phyloP scores from a whole-genome alignment of 1,140 invertebrate genomes.

The Formica selysi region DNA sequence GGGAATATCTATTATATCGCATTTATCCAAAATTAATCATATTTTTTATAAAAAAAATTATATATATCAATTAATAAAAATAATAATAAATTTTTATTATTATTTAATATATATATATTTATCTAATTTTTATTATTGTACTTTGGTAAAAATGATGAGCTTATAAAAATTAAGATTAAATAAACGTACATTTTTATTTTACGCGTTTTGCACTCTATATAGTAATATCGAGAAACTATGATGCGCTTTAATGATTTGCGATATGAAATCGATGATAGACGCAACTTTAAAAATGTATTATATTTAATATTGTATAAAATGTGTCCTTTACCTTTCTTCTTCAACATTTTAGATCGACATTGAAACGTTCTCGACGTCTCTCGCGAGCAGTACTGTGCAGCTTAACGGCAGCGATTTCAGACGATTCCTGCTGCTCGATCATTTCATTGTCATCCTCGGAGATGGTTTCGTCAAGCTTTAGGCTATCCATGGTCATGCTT shows the following conservation, averaged over 20 bases:
- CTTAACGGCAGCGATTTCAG: not conserved
- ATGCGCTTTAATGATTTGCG: too few species aligned
- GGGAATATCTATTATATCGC: not conserved
- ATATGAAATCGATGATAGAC: not conserved
- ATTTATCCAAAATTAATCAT: not conserved
- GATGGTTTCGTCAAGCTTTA: not conserved
- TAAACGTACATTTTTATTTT: not conserved
- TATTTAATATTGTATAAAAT: not conserved
- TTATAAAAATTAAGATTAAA: too few species aligned
- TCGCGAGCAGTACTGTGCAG: not conserved
- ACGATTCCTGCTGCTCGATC: not conserved
- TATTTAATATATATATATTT: too few species aligned
- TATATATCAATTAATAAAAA: too few species aligned
- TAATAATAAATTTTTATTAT: too few species aligned
- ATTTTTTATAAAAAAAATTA: not conserved
- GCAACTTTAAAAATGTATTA: not conserved
- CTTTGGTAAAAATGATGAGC: too few species aligned
- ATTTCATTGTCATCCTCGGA: not conserved
- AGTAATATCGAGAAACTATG: not conserved
- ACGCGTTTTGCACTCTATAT: not conserved
- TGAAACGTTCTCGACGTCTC: slow-evolving; percentile 1
- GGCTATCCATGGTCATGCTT: not conserved
- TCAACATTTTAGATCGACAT: slow-evolving; percentile 1
- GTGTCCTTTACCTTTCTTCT: not conserved
- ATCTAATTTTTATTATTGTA: too few species aligned